Base-by-base conservation (phyloP, 2,888 invertebrate species). In the Salpingus planirostris region DNA sequence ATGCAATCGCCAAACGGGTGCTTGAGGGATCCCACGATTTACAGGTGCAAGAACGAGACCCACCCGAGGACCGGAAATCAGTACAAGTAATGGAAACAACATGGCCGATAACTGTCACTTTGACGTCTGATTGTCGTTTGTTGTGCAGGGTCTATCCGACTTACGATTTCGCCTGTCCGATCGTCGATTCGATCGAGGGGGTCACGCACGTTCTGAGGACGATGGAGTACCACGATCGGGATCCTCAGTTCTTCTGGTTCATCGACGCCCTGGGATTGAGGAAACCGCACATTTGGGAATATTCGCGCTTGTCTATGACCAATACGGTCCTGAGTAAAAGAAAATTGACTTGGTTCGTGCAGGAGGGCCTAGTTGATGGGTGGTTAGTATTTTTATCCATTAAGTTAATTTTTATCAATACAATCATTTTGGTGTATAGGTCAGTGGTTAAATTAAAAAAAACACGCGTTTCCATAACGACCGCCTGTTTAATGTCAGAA, bases 161-260 rank as follows among this genome's bases (percentile, higher is more conserved):
- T 0, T 99, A 99, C 58, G 98, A 99, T 68, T 99, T 99, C 69
- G 96, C 98, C 1, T 99, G 98, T 59, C 98, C 98, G 0, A 95
- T 99, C 56, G 97, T 99, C 28, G 98, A 99, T 66, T 84, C 93
- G 10, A 74, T 96, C 28, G 98, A 99, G 69, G 85, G 88, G 31
- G 95, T 99, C 11, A 99, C 98, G 0, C 98, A 99, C 60, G 91
- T 95, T 0, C 69, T 99, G 29, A 75, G 98, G 27, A 99, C 98
- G 0, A 97, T 93, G 69, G 98, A 99, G 67, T 99, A 99, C 64
- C 92, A 92, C 57, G 98, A 99, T 64, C 72, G 95, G 13, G 97
- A 99, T 64, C 87, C 87, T 18, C 98, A 99, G 67, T 99, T 93
- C 67, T 93, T 87, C 66, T 98, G 96, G 95, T 86, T 91, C 54